Evolutionary conservation across 2,113 vertebrate species (phyloP), one percentile per base, ranked within the genome.

Genomic region (Aramus guarauna): DNA sequence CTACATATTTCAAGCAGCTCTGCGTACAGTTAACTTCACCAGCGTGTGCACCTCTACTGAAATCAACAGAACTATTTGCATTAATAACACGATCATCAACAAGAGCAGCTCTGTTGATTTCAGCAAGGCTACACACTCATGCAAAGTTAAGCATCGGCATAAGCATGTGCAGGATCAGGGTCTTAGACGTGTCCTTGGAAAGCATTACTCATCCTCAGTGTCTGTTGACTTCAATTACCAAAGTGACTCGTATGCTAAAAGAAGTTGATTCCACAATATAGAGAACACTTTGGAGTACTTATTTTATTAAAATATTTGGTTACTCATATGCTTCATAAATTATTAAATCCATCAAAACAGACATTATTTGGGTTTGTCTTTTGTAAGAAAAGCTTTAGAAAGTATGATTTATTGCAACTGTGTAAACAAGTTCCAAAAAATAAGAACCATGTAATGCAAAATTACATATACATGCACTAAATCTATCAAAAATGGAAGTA

Each of bases 181-280:
- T 87, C 95, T 96, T 34, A 96, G 66, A 78, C 45, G 4, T 27
- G 94, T 95, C 95, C 95, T 97, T 96, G 96, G 96, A 97, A 96
- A 95, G 95, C 93, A 94, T 96, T 97, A 96, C 95, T 96, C 96
- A 95, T 97, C 95, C 92, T 13, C 87, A 90, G 0, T 77, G 87
- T 85, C 94, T 89, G 91, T 88, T 96, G 95, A 95, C 91, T 97
- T 96, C 95, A 94, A 95, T 95, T 95, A 96, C 91, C 81, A 64
- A 88, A 94, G 81, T 73, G 86, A 92, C 84, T 91, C 47, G 66
- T 71, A 73, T 30, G 74, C 90, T 63, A 91, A 77, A 73, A 94
- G 78, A 86, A 95, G 88, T 84, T 80, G 92, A 93, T 90, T 90
- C 88, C 80, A 83, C 85, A 86, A 52, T 14, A 37, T 9, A 45